Base-by-base conservation (phyloP, 1,140 invertebrate species). In the Drosophila quadrilineata region DNA sequence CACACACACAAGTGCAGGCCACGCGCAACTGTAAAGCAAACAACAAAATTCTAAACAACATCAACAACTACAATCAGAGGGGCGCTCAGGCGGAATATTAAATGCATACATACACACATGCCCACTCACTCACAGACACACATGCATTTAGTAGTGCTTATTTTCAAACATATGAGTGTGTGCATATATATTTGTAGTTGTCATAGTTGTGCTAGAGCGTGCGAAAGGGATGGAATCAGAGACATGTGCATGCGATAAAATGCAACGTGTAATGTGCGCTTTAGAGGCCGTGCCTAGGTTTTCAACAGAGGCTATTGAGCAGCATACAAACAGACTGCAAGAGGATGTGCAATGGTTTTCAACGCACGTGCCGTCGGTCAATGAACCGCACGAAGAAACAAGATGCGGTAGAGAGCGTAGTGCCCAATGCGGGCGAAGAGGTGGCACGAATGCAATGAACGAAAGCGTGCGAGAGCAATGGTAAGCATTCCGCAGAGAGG, bases 191-290 rank as follows among this genome's bases (percentile, higher is more conserved):
- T 9, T 6, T 48, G 52, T 82, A 73, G 64, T 72, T 76, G 40
- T 21, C 64, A 45, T 68, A 54, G 43, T n/a, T n/a, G n/a, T 54
- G 21, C 41, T 45, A 41, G 35, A 22, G 52, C 41, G 35, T 31
- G 36, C 31, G 38, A 72, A 29, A 17, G 5, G 52, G 36, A 28
- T 38, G 24, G 41, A 33, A 57, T 10, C 8, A 58, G 46, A 36
- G 43, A 68, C 77, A 82, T 82, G 77, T 82, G 77, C 73, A 84
- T 66, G 77, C 77, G 69, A 82, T 82, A 84, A 60, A 84, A 85
- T 84, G 79, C 77, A 84, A 77, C 74, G 77, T 74, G 70, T 52
- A 67, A 22, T 74, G 24, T 50, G 28, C 31, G 45, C 26, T 21
- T 68, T 52, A 1, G 75, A 80, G 82, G 82, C 35, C 16, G 43